Percentiles rank a stretch among this genome's conserved stretches.
Evolutionary conservation across 2,113 vertebrate species (phyloP).

Genomic region (Pelvicachromis taeniatus): DNA sequence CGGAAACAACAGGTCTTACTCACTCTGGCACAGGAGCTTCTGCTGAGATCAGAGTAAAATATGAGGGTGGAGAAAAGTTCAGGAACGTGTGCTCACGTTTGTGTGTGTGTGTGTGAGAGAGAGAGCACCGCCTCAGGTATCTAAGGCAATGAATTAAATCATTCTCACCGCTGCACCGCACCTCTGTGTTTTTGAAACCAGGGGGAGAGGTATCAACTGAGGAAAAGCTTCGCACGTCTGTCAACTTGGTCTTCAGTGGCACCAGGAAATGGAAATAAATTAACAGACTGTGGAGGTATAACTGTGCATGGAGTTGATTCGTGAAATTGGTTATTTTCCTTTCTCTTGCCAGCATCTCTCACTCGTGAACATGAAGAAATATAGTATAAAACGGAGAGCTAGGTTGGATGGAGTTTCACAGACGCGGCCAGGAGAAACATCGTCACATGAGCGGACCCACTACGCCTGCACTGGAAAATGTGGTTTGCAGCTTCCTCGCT

Average conservation of each 20-base stretch:
- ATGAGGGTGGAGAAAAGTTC: slow-evolving; percentile 50
- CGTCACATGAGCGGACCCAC: not conserved
- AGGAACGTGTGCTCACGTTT: slow-evolving; percentile 19
- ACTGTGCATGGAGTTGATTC: slow-evolving; percentile 53
- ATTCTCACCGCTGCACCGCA: slow-evolving; percentile 30
- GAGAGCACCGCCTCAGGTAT: slow-evolving; percentile 47
- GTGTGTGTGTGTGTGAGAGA: not conserved
- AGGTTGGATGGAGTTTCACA: slow-evolving; percentile 1
- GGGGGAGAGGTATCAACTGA: not conserved
- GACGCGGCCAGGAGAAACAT: slow-evolving; percentile 5
- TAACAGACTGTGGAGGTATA: slow-evolving; percentile 17
- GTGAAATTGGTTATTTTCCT: slow-evolving; percentile 55
- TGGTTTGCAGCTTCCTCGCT: not conserved
- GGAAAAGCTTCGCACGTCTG: not conserved
- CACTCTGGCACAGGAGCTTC: slow-evolving; percentile 41
- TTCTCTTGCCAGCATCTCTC: slow-evolving; percentile 37
- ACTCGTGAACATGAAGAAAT: slow-evolving; percentile 8
- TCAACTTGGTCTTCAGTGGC: slow-evolving; percentile 12
- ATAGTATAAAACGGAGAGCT: not conserved
- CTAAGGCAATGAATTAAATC: slow-evolving; percentile 46
- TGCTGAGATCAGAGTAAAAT: slow-evolving; percentile 48
- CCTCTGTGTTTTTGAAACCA: slow-evolving; percentile 37
- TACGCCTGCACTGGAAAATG: slow-evolving; percentile 6
- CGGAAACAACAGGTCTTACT: slow-evolving; percentile 59
- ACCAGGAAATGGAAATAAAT: slow-evolving; percentile 42